Percentiles rank a stretch among this genome's conserved stretches.
phyloP scores from a whole-genome alignment of 2,888 invertebrate genomes.

The Diadegma fenestrale region DNA sequence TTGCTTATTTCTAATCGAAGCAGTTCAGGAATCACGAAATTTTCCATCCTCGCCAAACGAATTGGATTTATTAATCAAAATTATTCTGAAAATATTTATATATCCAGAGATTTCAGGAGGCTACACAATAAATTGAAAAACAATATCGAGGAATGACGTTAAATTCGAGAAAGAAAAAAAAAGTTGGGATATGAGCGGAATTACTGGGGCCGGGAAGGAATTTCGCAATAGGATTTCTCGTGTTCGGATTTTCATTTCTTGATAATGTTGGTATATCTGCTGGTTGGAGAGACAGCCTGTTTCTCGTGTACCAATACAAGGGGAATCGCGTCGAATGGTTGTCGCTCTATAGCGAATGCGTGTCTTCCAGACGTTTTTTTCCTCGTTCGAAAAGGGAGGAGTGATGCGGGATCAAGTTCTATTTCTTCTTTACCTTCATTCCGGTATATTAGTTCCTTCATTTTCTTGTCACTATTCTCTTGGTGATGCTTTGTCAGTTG shows the following conservation, averaged over 20 bases:
- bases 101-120: neutral
- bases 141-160: neutral
- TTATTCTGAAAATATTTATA: neutral
- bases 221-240: slow-evolving; percentile 22
- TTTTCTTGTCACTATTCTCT: slow-evolving; percentile 37
- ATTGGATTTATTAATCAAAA: neutral
- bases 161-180: neutral
- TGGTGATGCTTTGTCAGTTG: slow-evolving; percentile 26
- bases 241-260: slow-evolving; percentile 33
- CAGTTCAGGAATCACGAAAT: neutral
- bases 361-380: slow-evolving; percentile 40
- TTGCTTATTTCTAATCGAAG: neutral
- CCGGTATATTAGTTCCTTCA: slow-evolving; percentile 65
- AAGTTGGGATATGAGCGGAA: neutral
- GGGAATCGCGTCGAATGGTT: slow-evolving; percentile 45
- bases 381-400: slow-evolving; percentile 9
- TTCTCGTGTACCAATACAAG: neutral
- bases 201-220: neutral
- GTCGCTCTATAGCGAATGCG: slow-evolving; percentile 12
- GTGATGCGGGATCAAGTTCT: slow-evolving; percentile 49
- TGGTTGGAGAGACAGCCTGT: slow-evolving; percentile 8
- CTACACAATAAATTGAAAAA: neutral
- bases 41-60: neutral
- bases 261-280: slow-evolving; percentile 17
- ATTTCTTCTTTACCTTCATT: slow-evolving; percentile 39